phyloP scores from a whole-genome alignment of 2,797 vertebrate genomes.

The Decapterus maruadsi region DNA sequence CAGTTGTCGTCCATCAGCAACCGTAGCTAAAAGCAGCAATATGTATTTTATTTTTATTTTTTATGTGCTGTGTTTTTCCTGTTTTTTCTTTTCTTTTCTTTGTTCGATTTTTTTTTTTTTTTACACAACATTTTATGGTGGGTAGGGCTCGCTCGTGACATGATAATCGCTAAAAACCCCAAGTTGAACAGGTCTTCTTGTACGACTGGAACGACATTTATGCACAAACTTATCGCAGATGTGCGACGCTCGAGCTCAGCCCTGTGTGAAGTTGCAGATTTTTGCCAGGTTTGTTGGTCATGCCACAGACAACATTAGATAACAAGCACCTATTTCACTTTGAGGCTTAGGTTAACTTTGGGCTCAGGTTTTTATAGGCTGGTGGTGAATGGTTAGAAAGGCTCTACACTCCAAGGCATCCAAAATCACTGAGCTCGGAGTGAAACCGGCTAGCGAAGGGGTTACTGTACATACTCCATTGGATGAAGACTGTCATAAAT shows the following conservation, averaged over 20 bases:
- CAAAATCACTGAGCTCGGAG: conserved; percentile 16
- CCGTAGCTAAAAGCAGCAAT: conserved; percentile 86
- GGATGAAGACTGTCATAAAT: conserved; percentile 45
- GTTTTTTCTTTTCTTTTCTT: conserved; percentile 28
- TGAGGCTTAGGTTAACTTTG: conserved; percentile 67
- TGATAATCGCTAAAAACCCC: background rate
- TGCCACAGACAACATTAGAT: conserved; percentile 39
- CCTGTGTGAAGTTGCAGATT: conserved; percentile 2
- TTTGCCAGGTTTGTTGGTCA: conserved; percentile 17
- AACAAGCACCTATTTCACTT: conserved; percentile 38
- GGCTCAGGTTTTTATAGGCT: conserved; percentile 65
- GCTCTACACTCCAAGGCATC: conserved; percentile 29
- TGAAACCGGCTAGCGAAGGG: conserved; percentile 1
- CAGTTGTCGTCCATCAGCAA: conserved; percentile 77
- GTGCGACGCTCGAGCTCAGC: background rate
- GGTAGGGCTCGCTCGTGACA: conserved; percentile 11
- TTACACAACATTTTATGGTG: conserved; percentile 11
- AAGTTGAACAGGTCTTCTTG: conserved; percentile 5
- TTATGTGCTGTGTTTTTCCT: conserved; percentile 54
- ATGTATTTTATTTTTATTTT: conserved; percentile 40
- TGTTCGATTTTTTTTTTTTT: conserved; percentile 25
- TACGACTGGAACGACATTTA: conserved; percentile 11
- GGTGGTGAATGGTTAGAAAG: conserved; percentile 39
- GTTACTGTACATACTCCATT: conserved; percentile 18
- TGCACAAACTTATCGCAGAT: background rate